Percentiles rank a stretch among this genome's conserved stretches.
These are phyloP conservation scores for Trichosurus vulpecula DNA, from an alignment of 2,797 vertebrate species.

Conservation along the genomic window DNA sequence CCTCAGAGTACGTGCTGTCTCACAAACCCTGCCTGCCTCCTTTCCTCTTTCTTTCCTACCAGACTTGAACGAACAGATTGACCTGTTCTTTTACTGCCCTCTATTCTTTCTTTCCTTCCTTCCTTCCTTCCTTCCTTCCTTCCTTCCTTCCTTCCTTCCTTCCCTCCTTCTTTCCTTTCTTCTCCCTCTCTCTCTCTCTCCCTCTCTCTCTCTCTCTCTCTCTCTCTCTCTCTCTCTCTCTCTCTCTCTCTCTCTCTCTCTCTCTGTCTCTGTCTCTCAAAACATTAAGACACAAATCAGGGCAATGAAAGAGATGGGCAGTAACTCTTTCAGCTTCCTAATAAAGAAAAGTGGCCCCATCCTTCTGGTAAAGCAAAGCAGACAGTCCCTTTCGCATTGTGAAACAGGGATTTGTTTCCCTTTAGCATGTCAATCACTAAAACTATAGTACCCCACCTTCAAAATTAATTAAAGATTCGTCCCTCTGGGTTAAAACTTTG, in stretches of 20 bases:
- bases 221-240: too few species aligned
- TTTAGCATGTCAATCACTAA: not conserved
- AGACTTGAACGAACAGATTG: not conserved
- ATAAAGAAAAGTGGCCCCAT: not conserved
- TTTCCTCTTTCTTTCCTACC: constrained; percentile 22
- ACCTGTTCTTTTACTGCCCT: constrained; percentile 34
- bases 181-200: too few species aligned
- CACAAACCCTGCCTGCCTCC: constrained; percentile 36
- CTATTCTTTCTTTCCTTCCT: constrained; percentile 16
- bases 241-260: not conserved
- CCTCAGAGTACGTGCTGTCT: not conserved
- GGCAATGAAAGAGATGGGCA: not conserved
- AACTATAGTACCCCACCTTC: not conserved
- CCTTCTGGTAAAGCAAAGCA: not conserved
- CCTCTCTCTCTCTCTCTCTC: too few species aligned
- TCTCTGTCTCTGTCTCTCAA: not conserved
- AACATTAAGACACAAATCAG: too few species aligned
- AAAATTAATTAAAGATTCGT: not conserved
- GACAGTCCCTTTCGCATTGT: not conserved
- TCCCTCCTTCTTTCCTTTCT: too few species aligned
- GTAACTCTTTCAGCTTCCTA: constrained; percentile 47
- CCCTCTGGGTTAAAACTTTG: not conserved
- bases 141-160: not conserved
- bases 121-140: not conserved
- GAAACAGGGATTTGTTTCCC: not conserved